Base-by-base conservation (phyloP, 2,888 invertebrate species). In the Leptothorax acervorum region DNA sequence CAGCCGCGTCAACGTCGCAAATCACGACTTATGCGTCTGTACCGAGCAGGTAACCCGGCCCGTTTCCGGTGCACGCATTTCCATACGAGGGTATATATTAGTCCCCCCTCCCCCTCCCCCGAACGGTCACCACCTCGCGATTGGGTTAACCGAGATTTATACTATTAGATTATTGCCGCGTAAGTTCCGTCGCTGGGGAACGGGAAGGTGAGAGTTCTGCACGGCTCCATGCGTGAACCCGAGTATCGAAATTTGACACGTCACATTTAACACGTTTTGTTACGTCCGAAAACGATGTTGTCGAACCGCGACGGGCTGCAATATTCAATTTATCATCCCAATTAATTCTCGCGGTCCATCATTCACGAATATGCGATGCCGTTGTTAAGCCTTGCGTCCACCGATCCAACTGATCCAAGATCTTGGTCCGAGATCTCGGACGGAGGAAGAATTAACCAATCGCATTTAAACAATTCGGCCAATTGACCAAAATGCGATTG, bases 1-100 rank as follows among this genome's bases (percentile, higher is more conserved):
- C 83, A 63, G 60, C 86, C 70, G 65, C 83, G 62, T 86, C 88
- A 90, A 87, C 85, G 85, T 88, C 90, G 87, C 89, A 94, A 94
- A 94, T 91, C 93, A 92, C 94, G 94, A 95, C 95, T 94, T 95
- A 95, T 95, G 95, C 95, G 94, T 95, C 95, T 94, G 92, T 94
- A 93, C 92, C 94, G 94, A 95, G 95, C 94, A 95, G 95, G 95
- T 95, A 95, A 93, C 75, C 31, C 75, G 82, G 2, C 87, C 83
- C 81, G 63, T 35, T 74, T 51, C 48, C 23, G 63, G 28, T 53
- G 35, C 71, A 60, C 75, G 62, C 60, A 28, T 39, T 31, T 28
- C 28, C 31, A 23, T 23, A 60, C 71, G 42, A 55, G 71, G 31
- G n/a, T 42, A 23, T 39, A 3, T 28, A 11, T n/a, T 23, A 23